Evolutionary conservation across 2,113 vertebrate genomes (phyloP), one percentile per base, ranked within the genome.

Genomic region (Esox niger): DNA sequence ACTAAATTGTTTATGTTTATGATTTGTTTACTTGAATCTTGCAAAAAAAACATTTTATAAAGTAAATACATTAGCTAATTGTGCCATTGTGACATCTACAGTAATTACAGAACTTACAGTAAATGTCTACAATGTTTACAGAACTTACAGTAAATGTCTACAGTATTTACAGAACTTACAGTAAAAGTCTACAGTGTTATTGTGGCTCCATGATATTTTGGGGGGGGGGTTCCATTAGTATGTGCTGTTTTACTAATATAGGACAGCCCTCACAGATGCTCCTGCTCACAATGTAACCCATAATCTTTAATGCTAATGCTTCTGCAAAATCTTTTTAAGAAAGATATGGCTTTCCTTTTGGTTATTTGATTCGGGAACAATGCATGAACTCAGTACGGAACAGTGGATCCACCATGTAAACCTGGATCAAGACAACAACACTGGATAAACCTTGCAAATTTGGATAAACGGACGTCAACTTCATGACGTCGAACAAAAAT

Each of bases 301-400:
- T n/a, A n/a, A n/a, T n/a, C n/a, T n/a, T n/a, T n/a, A n/a, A n/a
- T 13, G n/a, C 38, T 64, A 47, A 64, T 8, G 20, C 25, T 25
- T 64, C 62, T 29, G 5, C 27, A 21, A 64, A 47, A 43, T 5
- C 55, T 56, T 58, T 54, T 69, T 77, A 56, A 52, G 43, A 46
- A 64, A 76, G 67, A 65, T 25, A 20, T 56, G 74, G 69, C 65
- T 59, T 77, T 68, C 65, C 58, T n/a, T n/a, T n/a, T n/a, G n/a
- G n/a, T n/a, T n/a, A n/a, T n/a, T n/a, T n/a, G n/a, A n/a, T n/a
- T n/a, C n/a, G n/a, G n/a, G n/a, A n/a, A n/a, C n/a, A n/a, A n/a
- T n/a, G n/a, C n/a, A n/a, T n/a, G n/a, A n/a, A n/a, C n/a, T n/a
- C n/a, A n/a, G n/a, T n/a, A n/a, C n/a, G n/a, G n/a, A n/a, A n/a